Evolutionary conservation across 2,113 vertebrate species (phyloP), one percentile per base, ranked within the genome.

Genomic region (Glareola pratincola): DNA sequence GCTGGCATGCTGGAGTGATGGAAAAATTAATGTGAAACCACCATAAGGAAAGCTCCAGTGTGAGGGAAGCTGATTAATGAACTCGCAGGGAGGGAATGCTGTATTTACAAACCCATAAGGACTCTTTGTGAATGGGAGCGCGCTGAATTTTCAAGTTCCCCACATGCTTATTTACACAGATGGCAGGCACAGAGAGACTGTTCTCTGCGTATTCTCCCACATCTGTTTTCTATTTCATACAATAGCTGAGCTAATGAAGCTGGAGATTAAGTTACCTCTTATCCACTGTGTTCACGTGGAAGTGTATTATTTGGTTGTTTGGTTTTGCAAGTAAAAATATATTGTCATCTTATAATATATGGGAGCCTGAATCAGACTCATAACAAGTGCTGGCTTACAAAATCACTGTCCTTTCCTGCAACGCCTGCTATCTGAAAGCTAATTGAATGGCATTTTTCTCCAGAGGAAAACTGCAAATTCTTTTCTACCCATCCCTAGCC

Each of bases 161-260:
- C 37, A 27, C 34, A 23, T 23, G 39, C 17, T 87, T 74, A 43
- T 75, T 85, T 91, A 45, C 74, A 63, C 13, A 80, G 57, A 50
- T 32, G 29, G 56, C 43, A 88, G 59, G 26, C 72, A 64, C 23
- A 48, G 86, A 41, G 53, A 54, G 10, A 22, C 1, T 66, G 32
- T 73, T 88, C 89, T 71, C 39, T 26, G 22, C 53, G 85, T 90
- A 5, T 81, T 73, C 50, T 81, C 53, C 59, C 75, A 1, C 54
- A 34, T 87, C 69, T 94, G 76, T 68, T 96, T 73, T 29, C 59
- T 73, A n/a, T 91, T 90, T 91, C 57, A 67, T 89, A 92, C 9
- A 39, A 60, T 56, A 69, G 41, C 45, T 90, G 56, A 97, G 45
- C 69, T 95, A 92, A 96, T 92, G 91, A 95, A 94, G 69, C 22